Base-by-base conservation (phyloP, 1,140 invertebrate species). In the Cydia splendana region DNA sequence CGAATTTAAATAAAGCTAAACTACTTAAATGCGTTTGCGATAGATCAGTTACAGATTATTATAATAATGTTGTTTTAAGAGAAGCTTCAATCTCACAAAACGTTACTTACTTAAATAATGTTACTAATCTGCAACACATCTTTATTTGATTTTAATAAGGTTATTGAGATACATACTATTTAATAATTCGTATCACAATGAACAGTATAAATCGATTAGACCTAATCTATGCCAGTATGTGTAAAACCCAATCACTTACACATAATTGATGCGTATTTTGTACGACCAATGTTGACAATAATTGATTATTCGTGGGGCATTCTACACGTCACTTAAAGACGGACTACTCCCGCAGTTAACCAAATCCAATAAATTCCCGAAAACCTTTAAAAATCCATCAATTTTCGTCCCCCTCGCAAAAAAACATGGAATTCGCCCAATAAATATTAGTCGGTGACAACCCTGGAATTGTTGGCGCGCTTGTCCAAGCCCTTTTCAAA, bases 401-500 rank as follows among this genome's bases (percentile, higher is more conserved):
- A 86, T 86, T 82, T 82, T 75, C n/a, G n/a, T 53, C 13, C 76
- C 53, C 65, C 74, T 78, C 76, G 76, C 73, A 75, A 79, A 80
- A 81, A 86, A 84, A 85, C 80, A 34, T 78, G 82, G 78, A 78
- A 81, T 81, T 82, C 81, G 76, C 77, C 75, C 81, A 77, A 84
- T 78, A 83, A 86, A 86, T 87, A 84, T 86, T 86, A 82, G 83
- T 80, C 76, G 79, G 77, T 82, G 82, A 79, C 76, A 85, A 74
- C 85, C 85, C 85, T 84, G 79, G 81, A 83, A 83, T 83, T 83
- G 84, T 81, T 85, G 82, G 78, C 78, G 75, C 82, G 85, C 84
- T 82, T 87, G 88, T 87, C 87, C 85, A 80, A 84, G 84, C 88
- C 88, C 87, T 89, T 87, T 86, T 91, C 88, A 89, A 86, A 89